Percentiles rank a stretch among this genome's conserved stretches.
These are phyloP conservation scores for Hemichromis elongatus DNA, from an alignment of 2,113 vertebrate species.

Conservation along the genomic window DNA sequence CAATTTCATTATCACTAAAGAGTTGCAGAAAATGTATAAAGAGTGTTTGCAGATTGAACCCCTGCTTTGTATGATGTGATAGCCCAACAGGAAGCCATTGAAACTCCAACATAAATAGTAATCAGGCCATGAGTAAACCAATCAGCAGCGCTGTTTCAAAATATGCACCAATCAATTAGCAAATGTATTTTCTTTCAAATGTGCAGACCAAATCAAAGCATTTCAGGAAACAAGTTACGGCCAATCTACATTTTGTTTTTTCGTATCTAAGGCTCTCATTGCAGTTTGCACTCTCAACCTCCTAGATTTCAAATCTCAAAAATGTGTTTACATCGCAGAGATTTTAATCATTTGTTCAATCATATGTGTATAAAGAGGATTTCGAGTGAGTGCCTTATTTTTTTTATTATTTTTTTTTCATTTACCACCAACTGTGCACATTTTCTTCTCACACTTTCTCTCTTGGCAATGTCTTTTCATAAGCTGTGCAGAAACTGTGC, in stretches of 20 bases:
- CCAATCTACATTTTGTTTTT: constrained; percentile 62
- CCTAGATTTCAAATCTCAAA: constrained; percentile 3
- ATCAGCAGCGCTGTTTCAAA: constrained; percentile 65
- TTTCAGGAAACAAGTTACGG: constrained; percentile 41
- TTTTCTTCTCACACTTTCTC: background rate
- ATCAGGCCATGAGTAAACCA: constrained; percentile 71
- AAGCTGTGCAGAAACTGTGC: background rate
- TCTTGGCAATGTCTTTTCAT: background rate
- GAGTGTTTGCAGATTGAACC: constrained; percentile 4
- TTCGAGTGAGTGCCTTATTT: background rate
- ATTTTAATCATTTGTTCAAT: constrained; percentile 17
- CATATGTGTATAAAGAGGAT: background rate
- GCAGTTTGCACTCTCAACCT: constrained; percentile 16
- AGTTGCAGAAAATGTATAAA: constrained; percentile 15
- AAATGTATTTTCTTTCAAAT: constrained; percentile 67
- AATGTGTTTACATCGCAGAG: constrained; percentile 13
- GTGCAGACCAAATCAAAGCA: constrained; percentile 58
- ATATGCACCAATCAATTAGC: constrained; percentile 68
- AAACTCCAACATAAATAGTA: constrained; percentile 71
- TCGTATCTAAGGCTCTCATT: constrained; percentile 36
- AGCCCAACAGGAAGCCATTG: constrained; percentile 59
- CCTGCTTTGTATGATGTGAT: constrained; percentile 39
- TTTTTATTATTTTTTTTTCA: background rate
- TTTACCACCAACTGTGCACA: background rate
- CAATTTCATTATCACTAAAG: background rate